Evolutionary conservation across 2,888 invertebrate genomes (phyloP), one percentile per base, ranked within the genome.

Genomic region (Hirtodrosophila confusa): DNA sequence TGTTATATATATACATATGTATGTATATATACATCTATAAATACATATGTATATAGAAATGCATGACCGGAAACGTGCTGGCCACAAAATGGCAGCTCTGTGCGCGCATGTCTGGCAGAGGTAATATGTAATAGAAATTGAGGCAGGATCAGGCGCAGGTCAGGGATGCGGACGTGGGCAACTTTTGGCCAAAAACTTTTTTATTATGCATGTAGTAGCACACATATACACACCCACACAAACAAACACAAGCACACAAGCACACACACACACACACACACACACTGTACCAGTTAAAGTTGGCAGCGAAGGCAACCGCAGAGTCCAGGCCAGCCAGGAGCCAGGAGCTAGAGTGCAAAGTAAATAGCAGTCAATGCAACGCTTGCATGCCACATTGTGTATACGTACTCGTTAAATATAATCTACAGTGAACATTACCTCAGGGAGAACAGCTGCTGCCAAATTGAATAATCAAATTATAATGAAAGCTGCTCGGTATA

Each of bases 331-430:
- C 33, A 17, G 29, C 27, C 40, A 50, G 48, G 41, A 50, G 47
- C 35, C 43, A 40, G 17, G 17, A 17, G 36, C 50, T 17, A 53
- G 40, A 65, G 27, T 10, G 40, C 44, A 36, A 33, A 56, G 69
- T 63, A 73, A 73, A 73, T 73, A 61, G 64, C 47, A 36, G 64
- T 50, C 63, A 73, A 72, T 73, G 73, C 73, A 72, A 55, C 68
- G 68, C 33, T 71, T 61, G 71, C 71, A 71, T 71, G 71, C 63
- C 63, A 73, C 73, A 63, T 43, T 63, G 53, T 67, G 51, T 53
- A 49, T 43, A 61, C 40, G 51, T 41, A 37, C 43, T 47, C 39
- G 53, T 24, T 53, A 31, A 23, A 37, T 55, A 35, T 29, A 4
- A 27, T 9, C 10, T 40, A 70, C 70, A 70, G 70, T 70, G 35